Evolutionary conservation across 2,888 invertebrate genomes (phyloP), one percentile per base, ranked within the genome.

Genomic region (Scrobipalpa atriplicella): DNA sequence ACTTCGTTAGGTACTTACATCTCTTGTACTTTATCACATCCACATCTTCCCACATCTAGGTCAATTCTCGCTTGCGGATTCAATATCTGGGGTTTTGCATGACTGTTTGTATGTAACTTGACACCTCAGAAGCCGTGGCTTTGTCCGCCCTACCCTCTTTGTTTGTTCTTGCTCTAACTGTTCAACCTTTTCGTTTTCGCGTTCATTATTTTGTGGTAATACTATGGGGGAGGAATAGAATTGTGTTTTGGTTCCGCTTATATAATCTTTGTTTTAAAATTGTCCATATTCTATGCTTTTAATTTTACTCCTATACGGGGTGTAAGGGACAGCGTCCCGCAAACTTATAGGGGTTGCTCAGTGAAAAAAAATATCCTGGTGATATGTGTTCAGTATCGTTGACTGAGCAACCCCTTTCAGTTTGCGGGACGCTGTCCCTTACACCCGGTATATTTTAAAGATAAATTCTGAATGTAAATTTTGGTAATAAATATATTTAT

Each of bases 81-180:
- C 72, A 75, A 77, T 80, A 75, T 73, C 76, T 72, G 68, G 66
- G 66, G 74, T 70, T 75, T 72, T 71, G 74, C 70, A 66, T 71
- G 75, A 76, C 63, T 78, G 78, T 79, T 78, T 74, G 75, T 70
- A 66, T 77, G 83, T 79, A 82, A 83, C 73, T 70, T 75, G 77
- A 83, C 74, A 80, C 82, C 77, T 69, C 76, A 74, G 77, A 76
- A 77, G 77, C 72, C 70, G 67, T 63, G 68, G 70, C 73, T 65
- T 68, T 73, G 68, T 68, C 68, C 61, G 21, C 62, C 66, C 66
- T 36, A 65, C 66, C 66, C 65, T 64, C 60, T 62, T 69, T 69
- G 56, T 47, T 38, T 58, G 58, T 58, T 52, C 58, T 58, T 58
- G 58, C 58, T 21, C 64, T 56, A 64, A 64, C 64, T 64, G 47